Conservation (phyloP, 2,113 vertebrate genomes). For the Osmerus mordax region DNA sequence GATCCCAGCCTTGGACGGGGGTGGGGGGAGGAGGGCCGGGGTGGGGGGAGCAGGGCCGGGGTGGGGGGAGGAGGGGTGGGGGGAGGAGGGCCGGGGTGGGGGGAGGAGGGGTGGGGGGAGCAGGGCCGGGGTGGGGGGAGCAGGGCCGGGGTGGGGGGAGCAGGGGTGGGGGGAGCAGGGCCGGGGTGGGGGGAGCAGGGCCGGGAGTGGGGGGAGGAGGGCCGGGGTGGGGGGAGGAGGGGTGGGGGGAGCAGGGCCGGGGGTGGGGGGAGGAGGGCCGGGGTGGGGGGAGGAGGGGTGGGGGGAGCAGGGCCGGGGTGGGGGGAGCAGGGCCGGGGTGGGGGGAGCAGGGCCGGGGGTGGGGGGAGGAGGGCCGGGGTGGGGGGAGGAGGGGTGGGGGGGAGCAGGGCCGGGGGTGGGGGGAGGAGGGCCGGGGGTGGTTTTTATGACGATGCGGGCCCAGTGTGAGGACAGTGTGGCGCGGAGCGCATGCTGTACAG, state of each 20-base stretch:
- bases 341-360: background rate
- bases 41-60: too few species aligned
- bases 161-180: background rate
- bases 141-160: too few species aligned
- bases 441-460: constrained; percentile 2
- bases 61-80: too few species aligned
- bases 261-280: background rate
- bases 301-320: too few species aligned
- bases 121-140: too few species aligned
- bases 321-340: too few species aligned
- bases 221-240: too few species aligned
- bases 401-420: background rate
- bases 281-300: background rate
- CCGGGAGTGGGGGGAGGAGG: background rate
- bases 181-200: too few species aligned
- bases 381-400: background rate
- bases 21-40: background rate
- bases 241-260: too few species aligned
- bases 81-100: too few species aligned
- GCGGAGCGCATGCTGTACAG: constrained; percentile 35
- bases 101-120: background rate
- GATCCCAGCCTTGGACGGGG: background rate
- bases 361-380: background rate
- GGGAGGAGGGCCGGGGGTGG: background rate
- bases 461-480: background rate